These are phyloP conservation scores for Zaprionus obscuricornis DNA, from an alignment of 2,888 invertebrate genomes.

Conservation along the genomic window DNA sequence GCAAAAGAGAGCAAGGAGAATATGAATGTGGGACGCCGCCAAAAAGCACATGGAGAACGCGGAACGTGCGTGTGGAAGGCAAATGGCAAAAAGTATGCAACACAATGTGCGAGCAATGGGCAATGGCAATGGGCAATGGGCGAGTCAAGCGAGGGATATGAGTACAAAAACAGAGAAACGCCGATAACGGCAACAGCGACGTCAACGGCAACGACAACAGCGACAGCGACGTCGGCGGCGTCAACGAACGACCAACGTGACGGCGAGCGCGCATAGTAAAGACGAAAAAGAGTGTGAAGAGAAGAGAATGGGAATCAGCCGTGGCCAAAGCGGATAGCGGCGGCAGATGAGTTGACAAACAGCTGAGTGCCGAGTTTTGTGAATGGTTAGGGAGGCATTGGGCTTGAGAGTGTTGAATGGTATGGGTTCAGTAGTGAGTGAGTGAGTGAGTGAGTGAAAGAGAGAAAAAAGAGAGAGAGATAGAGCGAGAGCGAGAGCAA, in stretches of 20 bases:
- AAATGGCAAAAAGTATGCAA: conserved; percentile 78
- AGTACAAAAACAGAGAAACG: conserved; percentile 82
- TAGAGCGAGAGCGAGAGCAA: too few relatives aligned
- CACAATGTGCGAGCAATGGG: conserved; percentile 63
- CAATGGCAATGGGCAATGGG: conserved; percentile 40
- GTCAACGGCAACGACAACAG: conserved; percentile 23
- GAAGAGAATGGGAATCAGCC: conserved; percentile 50
- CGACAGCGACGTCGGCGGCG: conserved; percentile 37
- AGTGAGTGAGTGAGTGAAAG: too few relatives aligned
- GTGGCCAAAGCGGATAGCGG: conserved; percentile 63
- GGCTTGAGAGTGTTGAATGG: background rate
- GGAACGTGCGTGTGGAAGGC: conserved; percentile 74
- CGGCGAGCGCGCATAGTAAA: conserved; percentile 10
- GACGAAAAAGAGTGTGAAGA: conserved; percentile 2
- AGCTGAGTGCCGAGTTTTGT: conserved; percentile 76
- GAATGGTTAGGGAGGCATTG: conserved; percentile 60
- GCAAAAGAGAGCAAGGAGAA: conserved; percentile 17
- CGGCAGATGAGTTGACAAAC: conserved; percentile 79
- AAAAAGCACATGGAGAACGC: conserved; percentile 66
- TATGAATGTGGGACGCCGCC: conserved; percentile 73
- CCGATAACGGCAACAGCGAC: conserved; percentile 75
- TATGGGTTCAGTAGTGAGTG: too few relatives aligned
- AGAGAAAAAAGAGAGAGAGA: too few relatives aligned
- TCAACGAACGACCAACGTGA: conserved; percentile 63
- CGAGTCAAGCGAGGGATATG: conserved; percentile 67